phyloP scores from a whole-genome alignment of 1,140 invertebrate genomes.

The Cherax destructor region DNA sequence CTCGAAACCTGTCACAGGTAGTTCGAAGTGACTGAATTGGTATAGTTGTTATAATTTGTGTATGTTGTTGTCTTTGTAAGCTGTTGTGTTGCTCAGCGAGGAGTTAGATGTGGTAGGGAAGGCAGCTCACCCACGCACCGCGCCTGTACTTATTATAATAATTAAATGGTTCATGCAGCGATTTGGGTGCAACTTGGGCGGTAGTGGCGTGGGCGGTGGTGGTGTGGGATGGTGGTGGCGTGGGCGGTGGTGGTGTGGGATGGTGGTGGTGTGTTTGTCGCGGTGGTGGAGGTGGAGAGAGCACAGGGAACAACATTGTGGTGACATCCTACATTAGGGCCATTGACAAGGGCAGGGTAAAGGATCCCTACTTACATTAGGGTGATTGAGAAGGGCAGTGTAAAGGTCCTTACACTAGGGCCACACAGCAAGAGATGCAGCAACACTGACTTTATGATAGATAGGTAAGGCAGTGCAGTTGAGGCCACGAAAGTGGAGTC shows the following conservation, averaged over 20 bases:
- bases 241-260: background rate
- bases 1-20: too few relatives aligned
- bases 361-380: too few relatives aligned
- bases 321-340: too few relatives aligned
- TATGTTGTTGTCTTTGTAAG: too few relatives aligned
- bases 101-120: background rate
- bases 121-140: background rate
- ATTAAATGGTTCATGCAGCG: constrained; percentile 39
- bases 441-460: background rate
- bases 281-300: constrained; percentile 6
- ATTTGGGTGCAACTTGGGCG: constrained; percentile 39
- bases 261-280: background rate
- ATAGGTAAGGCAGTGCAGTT: background rate
- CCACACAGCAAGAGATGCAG: background rate
- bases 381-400: background rate
- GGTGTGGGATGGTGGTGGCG: too few relatives aligned
- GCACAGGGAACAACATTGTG: background rate
- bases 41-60: too few relatives aligned
- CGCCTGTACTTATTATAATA: constrained; percentile 33
- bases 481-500: too few relatives aligned
- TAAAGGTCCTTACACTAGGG: background rate
- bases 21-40: too few relatives aligned
- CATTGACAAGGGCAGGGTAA: too few relatives aligned
- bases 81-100: background rate
- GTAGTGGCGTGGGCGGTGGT: background rate